Evolutionary conservation across 30 jellyfish, hydroid and myxozoan species (phyloP), one percentile per base, ranked within the genome.

Genomic region (Rhopilema esculentum): DNA sequence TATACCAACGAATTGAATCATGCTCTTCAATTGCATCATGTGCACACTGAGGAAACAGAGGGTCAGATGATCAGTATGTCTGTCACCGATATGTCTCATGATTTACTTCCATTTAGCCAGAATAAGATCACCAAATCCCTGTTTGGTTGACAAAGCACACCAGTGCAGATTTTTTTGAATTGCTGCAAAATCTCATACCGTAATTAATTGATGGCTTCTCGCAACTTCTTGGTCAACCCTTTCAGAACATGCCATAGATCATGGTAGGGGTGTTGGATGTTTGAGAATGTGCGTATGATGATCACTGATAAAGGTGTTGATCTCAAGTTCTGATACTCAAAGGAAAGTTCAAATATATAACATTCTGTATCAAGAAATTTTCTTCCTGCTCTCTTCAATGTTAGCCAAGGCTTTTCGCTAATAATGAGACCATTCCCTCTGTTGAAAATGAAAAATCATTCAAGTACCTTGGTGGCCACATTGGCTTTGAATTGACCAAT

Each of bases 191-290:
- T 40, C 6, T 40, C 6, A 40, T 40, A 2, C 57, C 57, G 9
- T 6, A 2, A 12, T 40, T 40, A 77, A 31, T 50, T 72, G 18
- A 67, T 64, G 23, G 79, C 92, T 66, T 83, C 27, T 65, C 26
- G 51, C 51, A 68, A 20, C 32, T 51, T 83, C 80, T 70, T 83
- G 15, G 78, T 70, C 31, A 71, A 21, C 4, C 78, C 23, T 1
- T 76, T 49, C 19, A 84, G 77, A 69, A 69, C 83, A 83, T 83
- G 92, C 92, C 92, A 83, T 23, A 83, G 25, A 57, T 69, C 86
- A 48, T 20, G 27, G 31, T 67, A 83, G 72, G 68, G 78, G 31
- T 52, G 51, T 25, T 71, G 0, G 57, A 24, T 15, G 61, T 7
- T 24, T 50, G 64, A 24, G 73, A 65, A 69, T 31, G 6, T 83